Evolutionary conservation across 2,797 vertebrate genomes (phyloP), one percentile per base, ranked within the genome.

Genomic region (Tangara arthus): DNA sequence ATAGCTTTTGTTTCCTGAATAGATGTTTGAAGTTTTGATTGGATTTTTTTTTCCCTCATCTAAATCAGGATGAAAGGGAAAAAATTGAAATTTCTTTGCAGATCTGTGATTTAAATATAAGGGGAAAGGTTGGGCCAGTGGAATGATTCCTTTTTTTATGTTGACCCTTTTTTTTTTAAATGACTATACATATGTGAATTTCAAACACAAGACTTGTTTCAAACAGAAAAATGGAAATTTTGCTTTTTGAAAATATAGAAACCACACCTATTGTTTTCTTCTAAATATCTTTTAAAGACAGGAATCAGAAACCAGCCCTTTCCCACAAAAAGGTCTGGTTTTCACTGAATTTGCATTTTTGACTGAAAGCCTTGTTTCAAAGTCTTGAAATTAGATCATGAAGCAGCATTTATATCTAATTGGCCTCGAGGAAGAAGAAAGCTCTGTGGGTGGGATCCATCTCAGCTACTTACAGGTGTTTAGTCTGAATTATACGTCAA

Each of bases 281-380:
- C 89, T 78, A 92, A 96, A 56, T 76, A 72, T 57, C 76, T 86
- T 95, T 63, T 63, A 72, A 91, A 96, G 85, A 44, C 72, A 92
- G 87, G 66, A 90, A 91, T 95, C 61, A 95, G 70, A 91, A 94
- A 91, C 52, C 61, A 92, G 22, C 59, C 63, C 63, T 95, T 97
- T 94, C 91, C 95, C 95, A 96, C 91, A 96, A 91, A 96, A 96
- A 96, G 66, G 80, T 72, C 83, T 95, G 84, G 59, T 73, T 95
- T 95, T 89, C 88, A 93, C 70, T 49, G 44, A 82, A 96, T 96
- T 96, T 96, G 80, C 96, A 96, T 96, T 90, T 96, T 90, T 93
- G 82, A 95, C 94, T 94, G 94, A 96, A 96, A 94, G 93, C 77
- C 73, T 82, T 46, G 63, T 94, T 95, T 96, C 85, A 87, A 91